Evolutionary conservation across 2,888 invertebrate genomes (phyloP), one percentile per base, ranked within the genome.

Genomic region (Chrysolina haemoptera): DNA sequence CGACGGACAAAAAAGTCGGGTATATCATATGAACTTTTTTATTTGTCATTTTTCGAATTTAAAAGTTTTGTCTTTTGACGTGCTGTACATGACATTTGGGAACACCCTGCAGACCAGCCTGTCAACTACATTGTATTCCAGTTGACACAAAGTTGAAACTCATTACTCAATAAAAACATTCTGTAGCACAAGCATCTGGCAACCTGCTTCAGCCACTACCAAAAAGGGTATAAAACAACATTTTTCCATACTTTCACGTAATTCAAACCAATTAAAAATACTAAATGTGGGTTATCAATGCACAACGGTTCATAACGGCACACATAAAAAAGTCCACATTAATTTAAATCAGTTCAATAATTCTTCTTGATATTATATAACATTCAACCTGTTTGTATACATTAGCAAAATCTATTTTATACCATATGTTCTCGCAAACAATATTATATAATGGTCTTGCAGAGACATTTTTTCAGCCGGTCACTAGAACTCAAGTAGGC

Each of bases 361-460:
- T 53, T 43, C 40, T 43, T 63, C 63, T 63, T 9, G n/a, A 10
- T 63, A 16, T 63, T 63, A 63, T 63, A 63, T 63, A 63, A 63
- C 20, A 10, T 14, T 43, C 6, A 20, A 41, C 63, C 63, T 63
- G 63, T 43, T 63, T 63, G 20, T 20, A 11, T 18, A 43, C 63
- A 16, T 63, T 18, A 10, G 20, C 20, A 20, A 22, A 11, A 20
- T 53, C 11, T 16, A 53, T 8, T 10, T 53, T 18, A 18, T 18
- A 53, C 53, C 53, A 12, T 53, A 18, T 5, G 18, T 16, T 18
- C 8, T 18, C 27, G 27, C 59, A 59, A 35, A 59, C 35, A 59
- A 18, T 20, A 12, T 59, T 59, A 59, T 59, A 35, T 59, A 59
- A 59, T 35, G 11, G 27, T 35, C 59, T 59, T 27, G 12, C 22